Base-by-base conservation (phyloP, 2,113 vertebrate species). In the Ifrita kowaldi region DNA sequence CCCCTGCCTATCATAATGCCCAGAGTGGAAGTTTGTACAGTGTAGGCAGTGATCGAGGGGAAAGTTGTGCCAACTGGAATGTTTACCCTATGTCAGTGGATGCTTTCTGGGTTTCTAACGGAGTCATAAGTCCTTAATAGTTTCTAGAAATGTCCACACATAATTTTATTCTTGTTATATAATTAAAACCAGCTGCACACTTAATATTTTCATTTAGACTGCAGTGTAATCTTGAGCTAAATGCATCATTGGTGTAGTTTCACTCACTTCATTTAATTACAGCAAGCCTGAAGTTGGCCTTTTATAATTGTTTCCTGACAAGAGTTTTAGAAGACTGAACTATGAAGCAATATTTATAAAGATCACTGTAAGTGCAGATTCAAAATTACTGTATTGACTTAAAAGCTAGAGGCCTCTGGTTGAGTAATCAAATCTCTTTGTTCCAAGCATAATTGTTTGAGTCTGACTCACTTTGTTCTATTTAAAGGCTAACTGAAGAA, bases 401-500 rank as follows among this genome's bases (percentile, higher is more conserved):
- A 70, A 90, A 90, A 95, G 35, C 60, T 65, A 75, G 53, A 87
- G 30, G 64, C 33, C 13, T 78, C 55, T 86, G 19, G 14, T 56
- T 67, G 79, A 80, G 42, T 88, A 90, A 95, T 92, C 60, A 95
- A 74, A 94, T 84, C 35, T 86, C 85, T 80, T 94, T 86, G n/a
- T 88, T 92, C 27, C 85, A 94, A 73, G 73, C 4, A 24, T 79
- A 94, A 89, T 60, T 82, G 47, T 37, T 32, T 53, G 73, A 92
- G 42, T 70, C 46, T 96, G 79, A 95, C 26, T 94, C 79, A 56
- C 32, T 95, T 89, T 71, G 23, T 77, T 82, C 90, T 96, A 86
- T 91, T 96, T 94, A 85, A 96, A 95, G 59, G 63, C 14, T 76
- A 83, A 64, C 33, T 77, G 57, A 85, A 84, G 53, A 9, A 39